Evolutionary conservation across 2,888 invertebrate genomes (phyloP), one percentile per base, ranked within the genome.

Genomic region (Metopia argyrocephala): DNA sequence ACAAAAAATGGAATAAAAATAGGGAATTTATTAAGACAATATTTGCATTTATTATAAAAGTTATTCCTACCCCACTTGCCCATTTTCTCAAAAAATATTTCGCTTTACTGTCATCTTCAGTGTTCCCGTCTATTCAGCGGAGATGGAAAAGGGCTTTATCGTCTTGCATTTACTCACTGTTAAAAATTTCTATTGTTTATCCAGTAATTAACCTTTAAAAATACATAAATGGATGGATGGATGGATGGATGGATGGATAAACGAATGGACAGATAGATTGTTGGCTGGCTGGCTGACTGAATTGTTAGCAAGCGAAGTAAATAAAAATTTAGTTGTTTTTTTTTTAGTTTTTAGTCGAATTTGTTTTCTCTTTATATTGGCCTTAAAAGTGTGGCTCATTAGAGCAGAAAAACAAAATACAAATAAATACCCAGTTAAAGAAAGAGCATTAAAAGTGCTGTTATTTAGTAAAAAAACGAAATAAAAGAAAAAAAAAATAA

Each of bases 161-260:
- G 23, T 12, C n/a, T 57, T 50, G 3, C 23, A 9, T 38, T 38
- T 15, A 4, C 28, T 38, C 48, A 12, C 27, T 52, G 31, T 18
- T 38, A 38, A 15, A 31, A 38, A 71, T n/a, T 59, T 78, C 66
- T 59, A 54, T 61, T 78, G 61, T 78, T 71, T 73, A 66, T 61
- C 50, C 61, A 66, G 66, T 61, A 78, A 78, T 78, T 78, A 71
- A 78, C 78, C 71, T 66, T 31, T 54, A 62, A 73, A 48, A 78
- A 78, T 65, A 48, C 65, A 48, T 48, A 18, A n/a, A 57, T 9
- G 25, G 27, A 56, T n/a, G n/a, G 56, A 56, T 27, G 1, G 56
- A 56, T n/a, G n/a, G n/a, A 56, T 27, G 25, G 18, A 15, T 27
- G 56, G 57, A 57, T n/a, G 27, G 28, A 57, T 25, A 18, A 6